Percentiles rank a stretch among this genome's conserved stretches.
These are phyloP conservation scores for Aphidius gifuensis DNA, from an alignment of 1,140 invertebrate species.

Conservation along the genomic window DNA sequence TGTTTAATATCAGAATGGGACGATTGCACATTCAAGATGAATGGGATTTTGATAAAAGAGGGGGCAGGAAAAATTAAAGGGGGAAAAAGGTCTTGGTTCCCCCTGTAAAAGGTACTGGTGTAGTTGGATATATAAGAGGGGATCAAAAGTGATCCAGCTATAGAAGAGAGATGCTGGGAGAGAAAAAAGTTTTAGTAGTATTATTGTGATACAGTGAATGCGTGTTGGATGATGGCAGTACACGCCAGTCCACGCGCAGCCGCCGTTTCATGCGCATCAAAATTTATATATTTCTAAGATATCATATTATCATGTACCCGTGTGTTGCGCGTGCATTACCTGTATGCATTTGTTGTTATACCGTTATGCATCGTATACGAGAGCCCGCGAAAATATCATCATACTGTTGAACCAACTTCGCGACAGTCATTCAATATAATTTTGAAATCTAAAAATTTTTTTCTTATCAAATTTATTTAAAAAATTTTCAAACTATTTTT, in stretches of 20 bases:
- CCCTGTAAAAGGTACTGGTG: no score
- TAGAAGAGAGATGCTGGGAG: no score
- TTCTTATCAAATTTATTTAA: not conserved
- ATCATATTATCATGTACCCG: conserved; percentile 6
- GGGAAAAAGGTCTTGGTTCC: no score
- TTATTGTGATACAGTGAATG: conserved; percentile 9
- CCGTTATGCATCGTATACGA: not conserved
- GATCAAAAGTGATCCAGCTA: no score
- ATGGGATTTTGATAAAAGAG: no score
- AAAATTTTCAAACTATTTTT: no score
- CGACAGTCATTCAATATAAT: conserved; percentile 26
- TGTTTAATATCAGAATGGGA: no score
- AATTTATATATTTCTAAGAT: conserved; percentile 27
- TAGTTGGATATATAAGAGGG: no score
- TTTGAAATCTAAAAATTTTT: not conserved
- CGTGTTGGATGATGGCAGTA: conserved; percentile 19
- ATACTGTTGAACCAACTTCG: conserved; percentile 40
- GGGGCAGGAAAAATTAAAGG: no score
- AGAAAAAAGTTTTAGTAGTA: no score
- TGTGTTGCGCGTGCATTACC: not conserved
- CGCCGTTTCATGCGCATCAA: conserved; percentile 46
- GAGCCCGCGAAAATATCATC: conserved; percentile 43
- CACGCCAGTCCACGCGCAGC: conserved; percentile 46
- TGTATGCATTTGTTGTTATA: no score
- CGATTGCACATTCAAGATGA: no score